Conservation (phyloP, 2,888 invertebrate genomes). For the Craniophora ligustri region DNA sequence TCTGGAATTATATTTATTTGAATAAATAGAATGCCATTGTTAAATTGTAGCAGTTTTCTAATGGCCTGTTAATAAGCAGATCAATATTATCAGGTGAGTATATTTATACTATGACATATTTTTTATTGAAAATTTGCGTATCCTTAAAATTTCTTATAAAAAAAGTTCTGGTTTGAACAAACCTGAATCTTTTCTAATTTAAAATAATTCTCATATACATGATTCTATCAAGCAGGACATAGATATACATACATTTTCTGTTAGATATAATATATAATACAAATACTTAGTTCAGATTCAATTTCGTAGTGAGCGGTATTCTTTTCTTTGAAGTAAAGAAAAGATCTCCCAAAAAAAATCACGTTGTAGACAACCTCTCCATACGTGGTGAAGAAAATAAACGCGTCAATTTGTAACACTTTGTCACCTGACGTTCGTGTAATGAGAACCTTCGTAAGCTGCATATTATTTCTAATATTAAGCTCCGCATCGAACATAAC, state of each 20-base stretch:
- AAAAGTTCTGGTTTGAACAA: no score
- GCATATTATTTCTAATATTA: conserved; percentile 66
- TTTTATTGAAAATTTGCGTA: no score
- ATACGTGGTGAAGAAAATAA: conserved; percentile 64
- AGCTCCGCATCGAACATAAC: conserved; percentile 54
- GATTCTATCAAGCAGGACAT: neutral
- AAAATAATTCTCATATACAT: neutral
- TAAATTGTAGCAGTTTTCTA: no score
- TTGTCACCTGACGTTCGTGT: conserved; percentile 71
- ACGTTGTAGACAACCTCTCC: conserved; percentile 25
- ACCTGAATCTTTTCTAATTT: neutral
- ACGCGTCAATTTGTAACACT: conserved; percentile 66
- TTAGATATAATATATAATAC: neutral
- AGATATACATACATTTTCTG: neutral
- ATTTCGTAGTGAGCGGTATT: conserved; percentile 11
- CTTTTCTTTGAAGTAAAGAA: conserved; percentile 9
- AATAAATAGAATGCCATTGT: neutral
- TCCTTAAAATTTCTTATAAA: no score
- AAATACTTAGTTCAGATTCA: conserved; percentile 4
- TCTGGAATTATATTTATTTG: no score
- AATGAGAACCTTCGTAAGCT: conserved; percentile 68
- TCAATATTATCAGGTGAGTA: no score
- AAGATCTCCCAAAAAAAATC: conserved; percentile 18
- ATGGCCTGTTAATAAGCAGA: no score
- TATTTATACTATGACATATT: no score